These are phyloP conservation scores for Agrotis ipsilon DNA, from an alignment of 2,888 invertebrate genomes.

Conservation along the genomic window DNA sequence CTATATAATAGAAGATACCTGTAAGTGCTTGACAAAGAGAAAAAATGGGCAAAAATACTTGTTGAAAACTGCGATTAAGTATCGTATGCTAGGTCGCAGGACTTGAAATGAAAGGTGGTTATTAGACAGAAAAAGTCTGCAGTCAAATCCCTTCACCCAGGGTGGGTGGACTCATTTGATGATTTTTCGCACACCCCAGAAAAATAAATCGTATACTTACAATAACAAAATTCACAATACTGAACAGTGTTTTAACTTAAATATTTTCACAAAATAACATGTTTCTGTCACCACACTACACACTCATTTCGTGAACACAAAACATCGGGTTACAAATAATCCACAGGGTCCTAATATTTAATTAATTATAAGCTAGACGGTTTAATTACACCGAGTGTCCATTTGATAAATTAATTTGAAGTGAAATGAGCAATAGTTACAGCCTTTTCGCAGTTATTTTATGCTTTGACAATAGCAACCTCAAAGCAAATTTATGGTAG, in stretches of 20 bases:
- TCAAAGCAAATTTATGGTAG: not conserved
- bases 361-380: slow-evolving; percentile 51
- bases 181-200: too few relatives aligned
- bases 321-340: slow-evolving; percentile 36
- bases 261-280: slow-evolving; percentile 3
- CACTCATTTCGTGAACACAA: slow-evolving; percentile 22
- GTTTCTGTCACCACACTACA: not conserved
- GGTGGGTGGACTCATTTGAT: too few relatives aligned
- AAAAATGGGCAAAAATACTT: too few relatives aligned
- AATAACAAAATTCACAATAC: not conserved
- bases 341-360: slow-evolving; percentile 46
- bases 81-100: too few relatives aligned
- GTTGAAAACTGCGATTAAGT: too few relatives aligned
- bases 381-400: slow-evolving; percentile 36
- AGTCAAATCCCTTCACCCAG: too few relatives aligned
- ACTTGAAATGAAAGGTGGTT: too few relatives aligned
- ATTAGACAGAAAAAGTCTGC: too few relatives aligned
- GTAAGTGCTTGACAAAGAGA: too few relatives aligned
- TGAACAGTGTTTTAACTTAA: not conserved
- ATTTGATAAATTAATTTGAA: slow-evolving; percentile 43
- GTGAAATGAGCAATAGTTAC: slow-evolving; percentile 23
- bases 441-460: not conserved
- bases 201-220: not conserved
- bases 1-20: too few relatives aligned
- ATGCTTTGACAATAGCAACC: not conserved